Conservation (phyloP, 2,113 vertebrate species). For the Datnioides undecimradiatus region DNA sequence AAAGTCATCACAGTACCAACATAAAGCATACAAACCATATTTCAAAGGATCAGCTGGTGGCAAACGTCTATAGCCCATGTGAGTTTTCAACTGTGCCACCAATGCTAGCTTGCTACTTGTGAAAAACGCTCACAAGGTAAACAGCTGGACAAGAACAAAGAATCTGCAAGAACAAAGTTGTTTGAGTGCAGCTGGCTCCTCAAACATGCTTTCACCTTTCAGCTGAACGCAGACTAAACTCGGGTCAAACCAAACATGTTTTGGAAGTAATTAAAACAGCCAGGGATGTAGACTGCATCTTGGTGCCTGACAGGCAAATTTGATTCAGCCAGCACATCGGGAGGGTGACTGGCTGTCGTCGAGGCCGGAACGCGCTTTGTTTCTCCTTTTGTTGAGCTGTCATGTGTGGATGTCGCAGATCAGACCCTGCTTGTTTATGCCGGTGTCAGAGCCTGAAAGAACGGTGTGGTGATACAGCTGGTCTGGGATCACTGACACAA, state of each 20-base stretch:
- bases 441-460: slow-evolving; percentile 35
- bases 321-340: slow-evolving; percentile 8
- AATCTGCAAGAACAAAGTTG: slow-evolving; percentile 17
- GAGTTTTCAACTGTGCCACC: slow-evolving; percentile 4
- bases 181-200: slow-evolving; percentile 50
- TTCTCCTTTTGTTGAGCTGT: slow-evolving; percentile 73
- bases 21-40: slow-evolving; percentile 20
- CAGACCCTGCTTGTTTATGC: slow-evolving; percentile 68
- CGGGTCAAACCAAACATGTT: slow-evolving; percentile 6
- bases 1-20: not conserved
- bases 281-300: not conserved
- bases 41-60: slow-evolving; percentile 16
- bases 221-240: slow-evolving; percentile 11
- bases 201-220: slow-evolving; percentile 41
- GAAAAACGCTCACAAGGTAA: slow-evolving; percentile 13
- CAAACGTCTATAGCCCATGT: not conserved
- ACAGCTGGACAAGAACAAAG: slow-evolving; percentile 58
- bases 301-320: slow-evolving; percentile 16
- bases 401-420: slow-evolving; percentile 68
- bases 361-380: slow-evolving; percentile 42
- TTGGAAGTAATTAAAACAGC: slow-evolving; percentile 45
- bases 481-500: slow-evolving; percentile 53
- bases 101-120: not conserved
- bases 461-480: slow-evolving; percentile 49
- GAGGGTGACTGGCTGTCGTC: slow-evolving; percentile 41